Evolutionary conservation across 2,797 vertebrate genomes (phyloP), one percentile per base, ranked within the genome.

Genomic region (Enteromius afrohamiltoni): DNA sequence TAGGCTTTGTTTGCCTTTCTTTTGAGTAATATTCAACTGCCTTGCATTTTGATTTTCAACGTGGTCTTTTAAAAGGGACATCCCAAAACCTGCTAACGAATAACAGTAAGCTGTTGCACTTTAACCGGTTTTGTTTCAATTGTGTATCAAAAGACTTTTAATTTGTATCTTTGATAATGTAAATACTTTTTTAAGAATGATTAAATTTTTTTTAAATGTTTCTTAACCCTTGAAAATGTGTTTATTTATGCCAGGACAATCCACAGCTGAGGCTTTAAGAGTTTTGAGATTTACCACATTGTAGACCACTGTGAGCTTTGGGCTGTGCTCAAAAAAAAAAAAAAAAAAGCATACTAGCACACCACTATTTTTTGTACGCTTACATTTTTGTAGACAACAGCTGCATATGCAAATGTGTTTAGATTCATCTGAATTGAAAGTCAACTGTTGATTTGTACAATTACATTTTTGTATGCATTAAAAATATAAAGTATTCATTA

Each of bases 61-160:
- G 0, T 23, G 1, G 21, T 58, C 31, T 55, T 37, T n/a, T 31
- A 11, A 40, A 64, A n/a, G 58, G 17, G 2, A 51, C 4, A n/a
- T 34, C 45, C 40, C 26, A 19, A 29, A 17, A 51, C 31, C 29
- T 42, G 49, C 14, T 55, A 55, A 29, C 51, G 53, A 19, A 29
- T 14, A 29, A 70, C 34, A 21, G 31, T 26, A 55, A 17, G 23
- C 17, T 31, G 45, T 31, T 58, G 78, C 78, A 80, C 78, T 80
- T 58, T 70, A 58, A 80, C 49, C 21, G 0, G 3, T 49, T 69
- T 34, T 8, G 10, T n/a, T 55, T 26, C 53, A 16, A n/a, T 13
- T 68, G 31, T 68, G 47, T 23, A 40, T 34, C 31, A 51, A 34
- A 31, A 31, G 1, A 7, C 31, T 6, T 68, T 68, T 37, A 26